A percentile compares a stretch with the other conserved stretches of the same genome.
phyloP scores from a whole-genome alignment of 1,140 invertebrate species.

The Drosophila seguyi region DNA sequence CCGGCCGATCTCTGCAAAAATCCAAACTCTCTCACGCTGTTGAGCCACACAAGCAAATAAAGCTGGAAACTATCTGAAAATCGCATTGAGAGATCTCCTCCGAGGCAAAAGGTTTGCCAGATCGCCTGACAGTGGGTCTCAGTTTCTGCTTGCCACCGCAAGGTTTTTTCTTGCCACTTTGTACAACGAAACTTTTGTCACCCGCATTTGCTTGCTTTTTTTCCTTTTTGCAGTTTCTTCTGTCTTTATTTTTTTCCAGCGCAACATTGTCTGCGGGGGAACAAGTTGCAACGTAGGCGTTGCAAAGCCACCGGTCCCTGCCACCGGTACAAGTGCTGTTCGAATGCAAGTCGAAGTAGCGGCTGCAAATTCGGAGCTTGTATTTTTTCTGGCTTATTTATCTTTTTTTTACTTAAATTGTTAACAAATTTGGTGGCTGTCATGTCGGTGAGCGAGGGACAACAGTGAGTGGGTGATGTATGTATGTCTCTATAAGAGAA shows the following conservation, averaged over 20 bases:
- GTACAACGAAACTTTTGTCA: constrained; percentile 58
- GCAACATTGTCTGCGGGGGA: constrained; percentile 24
- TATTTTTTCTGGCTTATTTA: constrained; percentile 31
- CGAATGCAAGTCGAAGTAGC: constrained; percentile 37
- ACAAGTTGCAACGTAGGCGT: constrained; percentile 48
- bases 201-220: constrained; percentile 46
- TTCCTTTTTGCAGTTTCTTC: background rate
- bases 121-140: constrained; percentile 24
- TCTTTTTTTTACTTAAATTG: constrained; percentile 39
- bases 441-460: constrained; percentile 38
- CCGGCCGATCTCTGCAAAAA: background rate
- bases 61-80: constrained; percentile 32
- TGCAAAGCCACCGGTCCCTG: constrained; percentile 50
- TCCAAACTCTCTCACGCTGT: constrained; percentile 36
- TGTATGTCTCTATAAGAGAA: constrained; percentile 53
- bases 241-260: background rate
- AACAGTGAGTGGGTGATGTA: constrained; percentile 42
- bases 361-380: constrained; percentile 45
- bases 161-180: constrained; percentile 39
- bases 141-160: constrained; percentile 8
- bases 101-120: constrained; percentile 35
- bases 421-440: constrained; percentile 57
- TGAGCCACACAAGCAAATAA: constrained; percentile 16
- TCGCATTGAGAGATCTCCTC: constrained; percentile 41
- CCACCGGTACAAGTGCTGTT: constrained; percentile 43